phyloP scores from a whole-genome alignment of 2,888 invertebrate genomes.

The Eulithis prunata region DNA sequence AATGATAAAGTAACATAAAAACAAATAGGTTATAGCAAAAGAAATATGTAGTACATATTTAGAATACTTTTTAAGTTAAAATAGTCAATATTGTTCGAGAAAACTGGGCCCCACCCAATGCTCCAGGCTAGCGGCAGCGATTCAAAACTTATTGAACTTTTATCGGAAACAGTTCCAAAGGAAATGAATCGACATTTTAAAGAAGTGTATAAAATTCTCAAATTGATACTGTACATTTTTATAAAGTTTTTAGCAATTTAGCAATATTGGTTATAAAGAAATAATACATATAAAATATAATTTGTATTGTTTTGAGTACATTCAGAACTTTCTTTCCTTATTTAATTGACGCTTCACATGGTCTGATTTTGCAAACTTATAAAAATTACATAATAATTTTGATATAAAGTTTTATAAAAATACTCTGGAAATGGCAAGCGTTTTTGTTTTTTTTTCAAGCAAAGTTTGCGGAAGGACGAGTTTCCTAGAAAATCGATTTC shows the following conservation, averaged over 20 bases:
- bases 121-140: slow-evolving; percentile 5
- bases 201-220: slow-evolving; percentile 32
- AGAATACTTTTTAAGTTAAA: no score
- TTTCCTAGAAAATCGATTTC: slow-evolving; percentile 33
- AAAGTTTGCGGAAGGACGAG: slow-evolving; percentile 19
- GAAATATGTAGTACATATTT: not conserved
- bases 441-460: no score
- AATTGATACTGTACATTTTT: slow-evolving; percentile 27
- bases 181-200: slow-evolving; percentile 20
- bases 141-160: slow-evolving; percentile 18
- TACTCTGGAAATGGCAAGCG: slow-evolving; percentile 28
- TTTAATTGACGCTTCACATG: slow-evolving; percentile 74
- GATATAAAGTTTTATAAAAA: slow-evolving; percentile 30
- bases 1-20: not conserved
- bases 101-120: slow-evolving; percentile 10
- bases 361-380: slow-evolving; percentile 61
- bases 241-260: slow-evolving; percentile 21
- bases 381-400: slow-evolving; percentile 31
- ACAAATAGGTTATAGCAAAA: not conserved
- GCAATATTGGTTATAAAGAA: slow-evolving; percentile 35
- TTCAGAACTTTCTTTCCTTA: slow-evolving; percentile 59
- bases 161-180: slow-evolving; percentile 15
- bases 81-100: slow-evolving; percentile 5
- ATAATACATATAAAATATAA: slow-evolving; percentile 61
- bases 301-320: slow-evolving; percentile 49